phyloP scores from a whole-genome alignment of 1,140 invertebrate species.

The Papilio polytes region DNA sequence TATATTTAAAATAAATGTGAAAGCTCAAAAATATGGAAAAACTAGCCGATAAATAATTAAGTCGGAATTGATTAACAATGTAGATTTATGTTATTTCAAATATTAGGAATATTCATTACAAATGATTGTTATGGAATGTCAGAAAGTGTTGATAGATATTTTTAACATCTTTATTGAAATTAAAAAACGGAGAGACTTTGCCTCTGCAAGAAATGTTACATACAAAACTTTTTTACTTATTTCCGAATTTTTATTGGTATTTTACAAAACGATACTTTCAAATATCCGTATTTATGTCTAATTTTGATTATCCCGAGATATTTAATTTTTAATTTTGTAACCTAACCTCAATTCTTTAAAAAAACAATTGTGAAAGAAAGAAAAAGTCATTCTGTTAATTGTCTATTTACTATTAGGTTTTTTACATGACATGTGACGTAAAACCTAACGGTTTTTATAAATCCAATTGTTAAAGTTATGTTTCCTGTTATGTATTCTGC shows the following conservation, averaged over 20 bases:
- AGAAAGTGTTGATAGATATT: no score
- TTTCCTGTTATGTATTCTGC: not conserved
- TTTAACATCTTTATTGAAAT: no score
- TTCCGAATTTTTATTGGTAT: no score
- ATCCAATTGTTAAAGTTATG: not conserved
- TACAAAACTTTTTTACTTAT: no score
- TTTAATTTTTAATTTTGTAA: no score
- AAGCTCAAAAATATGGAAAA: constrained; percentile 45
- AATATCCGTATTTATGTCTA: no score
- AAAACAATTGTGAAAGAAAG: not conserved
- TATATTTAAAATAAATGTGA: constrained; percentile 40
- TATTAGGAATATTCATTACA: constrained; percentile 4
- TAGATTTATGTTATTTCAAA: constrained; percentile 13
- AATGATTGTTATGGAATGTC: not conserved
- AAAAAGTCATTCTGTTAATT: not conserved
- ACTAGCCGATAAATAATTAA: constrained; percentile 43
- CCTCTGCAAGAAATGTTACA: no score
- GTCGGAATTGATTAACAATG: constrained; percentile 25
- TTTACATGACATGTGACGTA: not conserved
- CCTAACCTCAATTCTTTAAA: no score
- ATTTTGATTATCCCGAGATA: no score
- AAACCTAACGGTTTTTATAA: not conserved
- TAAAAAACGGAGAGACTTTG: no score
- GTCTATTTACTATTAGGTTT: no score
- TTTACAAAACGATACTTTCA: no score